Percentiles rank a stretch among this genome's conserved stretches.
phyloP scores from a whole-genome alignment of 2,113 vertebrate species.

The Perca schrenkii region DNA sequence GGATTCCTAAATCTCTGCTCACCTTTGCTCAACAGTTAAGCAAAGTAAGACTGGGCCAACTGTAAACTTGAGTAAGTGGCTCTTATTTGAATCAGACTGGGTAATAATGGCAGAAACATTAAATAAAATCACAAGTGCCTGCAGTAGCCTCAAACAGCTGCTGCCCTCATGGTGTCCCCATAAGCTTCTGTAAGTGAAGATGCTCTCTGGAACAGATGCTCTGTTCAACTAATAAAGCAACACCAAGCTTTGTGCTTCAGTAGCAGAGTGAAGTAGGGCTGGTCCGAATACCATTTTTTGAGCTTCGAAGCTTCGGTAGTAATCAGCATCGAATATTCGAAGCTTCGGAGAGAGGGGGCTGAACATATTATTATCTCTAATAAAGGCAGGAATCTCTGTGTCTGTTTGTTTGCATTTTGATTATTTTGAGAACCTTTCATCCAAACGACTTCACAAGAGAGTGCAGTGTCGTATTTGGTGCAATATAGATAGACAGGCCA shows the following conservation, averaged over 20 bases:
- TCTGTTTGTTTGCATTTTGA: too few species aligned
- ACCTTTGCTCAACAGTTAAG: not conserved
- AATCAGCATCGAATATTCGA: too few species aligned
- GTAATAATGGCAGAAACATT: conserved; percentile 7
- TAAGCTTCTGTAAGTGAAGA: conserved; percentile 21
- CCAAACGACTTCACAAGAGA: too few species aligned
- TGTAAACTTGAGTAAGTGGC: not conserved
- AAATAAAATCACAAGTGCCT: conserved; percentile 6
- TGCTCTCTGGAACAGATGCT: conserved; percentile 18
- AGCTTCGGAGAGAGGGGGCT: too few species aligned
- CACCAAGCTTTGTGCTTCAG: conserved; percentile 25
- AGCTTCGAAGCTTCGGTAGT: too few species aligned
- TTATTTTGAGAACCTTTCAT: too few species aligned
- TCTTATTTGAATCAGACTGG: not conserved
- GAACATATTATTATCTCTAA: too few species aligned
- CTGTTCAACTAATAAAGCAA: conserved; percentile 24
- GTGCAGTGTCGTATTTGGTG: too few species aligned
- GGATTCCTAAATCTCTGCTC: not conserved
- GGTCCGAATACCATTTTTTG: too few species aligned
- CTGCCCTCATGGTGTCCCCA: conserved; percentile 10
- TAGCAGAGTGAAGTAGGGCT: not conserved
- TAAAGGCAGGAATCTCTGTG: too few species aligned
- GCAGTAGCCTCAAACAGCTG: conserved; percentile 20
- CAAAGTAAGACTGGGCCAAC: not conserved
- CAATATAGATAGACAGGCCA: too few species aligned